phyloP scores from a whole-genome alignment of 2,797 vertebrate species.

The Crax fasciolata region DNA sequence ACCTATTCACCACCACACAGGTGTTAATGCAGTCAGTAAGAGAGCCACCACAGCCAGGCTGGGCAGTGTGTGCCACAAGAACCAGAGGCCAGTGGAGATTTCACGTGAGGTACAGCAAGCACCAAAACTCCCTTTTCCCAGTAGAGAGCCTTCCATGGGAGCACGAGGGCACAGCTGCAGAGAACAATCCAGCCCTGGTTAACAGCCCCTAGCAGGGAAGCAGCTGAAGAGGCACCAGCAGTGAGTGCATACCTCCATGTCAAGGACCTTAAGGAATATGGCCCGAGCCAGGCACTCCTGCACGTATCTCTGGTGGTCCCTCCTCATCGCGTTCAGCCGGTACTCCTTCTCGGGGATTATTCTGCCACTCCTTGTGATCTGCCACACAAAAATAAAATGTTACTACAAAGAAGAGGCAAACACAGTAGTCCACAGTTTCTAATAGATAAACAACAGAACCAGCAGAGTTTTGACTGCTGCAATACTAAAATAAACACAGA shows the following conservation, averaged over 20 bases:
- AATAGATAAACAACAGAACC: background rate
- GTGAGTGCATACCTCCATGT: constrained; percentile 88
- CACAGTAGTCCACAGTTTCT: too few species aligned
- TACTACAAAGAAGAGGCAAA: background rate
- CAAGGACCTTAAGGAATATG: constrained; percentile 92
- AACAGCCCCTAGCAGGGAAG: background rate
- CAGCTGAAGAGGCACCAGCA: background rate
- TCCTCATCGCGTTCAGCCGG: constrained; percentile 86
- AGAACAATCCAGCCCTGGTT: accelerated
- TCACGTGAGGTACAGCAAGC: accelerated
- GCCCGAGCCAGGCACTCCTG: constrained; percentile 90
- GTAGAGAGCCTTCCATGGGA: background rate
- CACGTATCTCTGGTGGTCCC: constrained; percentile 87
- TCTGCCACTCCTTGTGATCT: constrained; percentile 94
- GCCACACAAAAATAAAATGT: background rate
- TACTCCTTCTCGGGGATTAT: constrained; percentile 95
- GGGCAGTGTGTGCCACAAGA: background rate
- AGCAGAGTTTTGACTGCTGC: background rate
- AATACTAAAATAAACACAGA: background rate
- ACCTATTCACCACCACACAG: too few species aligned
- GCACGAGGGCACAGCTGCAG: accelerated
- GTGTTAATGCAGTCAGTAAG: background rate
- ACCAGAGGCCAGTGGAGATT: background rate
- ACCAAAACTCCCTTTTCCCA: background rate
- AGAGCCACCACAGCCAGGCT: background rate